These are phyloP conservation scores for Ips nitidus DNA, from an alignment of 1,140 invertebrate genomes.

Conservation along the genomic window DNA sequence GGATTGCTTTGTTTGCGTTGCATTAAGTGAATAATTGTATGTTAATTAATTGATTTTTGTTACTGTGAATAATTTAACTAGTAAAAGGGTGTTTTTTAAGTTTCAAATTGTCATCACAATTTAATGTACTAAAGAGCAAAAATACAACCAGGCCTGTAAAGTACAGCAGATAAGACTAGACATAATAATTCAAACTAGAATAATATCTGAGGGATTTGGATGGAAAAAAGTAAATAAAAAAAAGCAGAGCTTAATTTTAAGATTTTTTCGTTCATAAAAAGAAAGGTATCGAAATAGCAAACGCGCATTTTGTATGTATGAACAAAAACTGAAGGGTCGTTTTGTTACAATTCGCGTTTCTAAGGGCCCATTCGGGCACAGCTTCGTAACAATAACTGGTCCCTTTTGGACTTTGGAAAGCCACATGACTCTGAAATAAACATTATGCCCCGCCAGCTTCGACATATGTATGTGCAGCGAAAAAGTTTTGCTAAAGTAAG, in stretches of 20 bases:
- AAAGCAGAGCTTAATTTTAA: conserved; percentile 8
- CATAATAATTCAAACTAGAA: no score
- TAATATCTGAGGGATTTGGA: no score
- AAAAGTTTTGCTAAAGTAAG: not conserved
- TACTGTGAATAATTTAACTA: no score
- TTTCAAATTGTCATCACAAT: no score
- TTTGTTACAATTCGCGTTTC: conserved; percentile 33
- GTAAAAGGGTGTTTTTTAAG: no score
- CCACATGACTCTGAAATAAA: conserved; percentile 32
- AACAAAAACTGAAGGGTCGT: conserved; percentile 38
- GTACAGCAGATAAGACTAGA: no score
- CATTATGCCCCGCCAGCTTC: conserved; percentile 28
- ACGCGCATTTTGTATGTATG: conserved; percentile 36
- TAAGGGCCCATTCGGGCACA: conserved; percentile 35
- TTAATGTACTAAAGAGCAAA: no score
- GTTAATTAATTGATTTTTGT: no score
- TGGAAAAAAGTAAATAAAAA: not conserved
- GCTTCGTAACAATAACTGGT: conserved; percentile 37
- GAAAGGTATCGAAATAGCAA: conserved; percentile 26
- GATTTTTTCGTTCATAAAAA: conserved; percentile 8
- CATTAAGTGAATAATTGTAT: no score
- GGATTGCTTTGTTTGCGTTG: no score
- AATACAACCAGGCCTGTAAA: no score
- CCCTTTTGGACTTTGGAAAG: conserved; percentile 36
- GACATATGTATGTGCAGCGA: conserved; percentile 8